These are phyloP conservation scores for Mythimna albipuncta DNA, from an alignment of 2,888 invertebrate genomes.

Conservation along the genomic window DNA sequence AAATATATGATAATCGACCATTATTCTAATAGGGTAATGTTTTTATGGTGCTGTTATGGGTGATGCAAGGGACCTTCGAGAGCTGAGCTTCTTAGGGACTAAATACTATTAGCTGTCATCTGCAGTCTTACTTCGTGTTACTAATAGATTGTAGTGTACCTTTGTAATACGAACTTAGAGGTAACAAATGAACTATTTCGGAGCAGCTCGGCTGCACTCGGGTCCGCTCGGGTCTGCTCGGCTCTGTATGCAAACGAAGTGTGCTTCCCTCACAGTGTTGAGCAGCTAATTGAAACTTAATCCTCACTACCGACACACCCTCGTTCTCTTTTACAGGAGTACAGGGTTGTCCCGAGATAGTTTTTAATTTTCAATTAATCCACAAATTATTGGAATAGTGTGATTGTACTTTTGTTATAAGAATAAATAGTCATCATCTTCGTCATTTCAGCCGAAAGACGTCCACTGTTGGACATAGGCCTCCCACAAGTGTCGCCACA, in stretches of 20 bases:
- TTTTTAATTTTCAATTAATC: background rate
- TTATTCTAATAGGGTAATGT: constrained; percentile 47
- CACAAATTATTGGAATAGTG: background rate
- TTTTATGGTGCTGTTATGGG: constrained; percentile 32
- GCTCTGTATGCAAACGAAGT: constrained; percentile 17
- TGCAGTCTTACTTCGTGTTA: background rate
- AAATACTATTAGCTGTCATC: too few relatives aligned
- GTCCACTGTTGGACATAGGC: too few relatives aligned
- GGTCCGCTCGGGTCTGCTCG: background rate
- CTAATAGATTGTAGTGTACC: background rate
- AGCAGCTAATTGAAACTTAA: constrained; percentile 64
- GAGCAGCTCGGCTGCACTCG: background rate
- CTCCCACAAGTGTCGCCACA: too few relatives aligned
- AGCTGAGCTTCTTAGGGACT: background rate
- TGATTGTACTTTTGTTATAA: too few relatives aligned
- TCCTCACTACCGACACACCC: constrained; percentile 43
- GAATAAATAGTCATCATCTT: too few relatives aligned
- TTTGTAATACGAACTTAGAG: background rate
- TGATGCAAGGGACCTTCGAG: constrained; percentile 48
- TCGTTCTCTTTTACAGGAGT: constrained; percentile 8
- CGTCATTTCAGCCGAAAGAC: too few relatives aligned
- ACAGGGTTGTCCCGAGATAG: constrained; percentile 24
- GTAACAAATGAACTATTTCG: background rate
- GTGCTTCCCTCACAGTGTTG: constrained; percentile 9
- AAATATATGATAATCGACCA: constrained; percentile 47